Percentiles rank a stretch among this genome's conserved stretches.
These are phyloP conservation scores for Parasteatoda tepidariorum DNA, from an alignment of 1,140 invertebrate species.

Conservation along the genomic window DNA sequence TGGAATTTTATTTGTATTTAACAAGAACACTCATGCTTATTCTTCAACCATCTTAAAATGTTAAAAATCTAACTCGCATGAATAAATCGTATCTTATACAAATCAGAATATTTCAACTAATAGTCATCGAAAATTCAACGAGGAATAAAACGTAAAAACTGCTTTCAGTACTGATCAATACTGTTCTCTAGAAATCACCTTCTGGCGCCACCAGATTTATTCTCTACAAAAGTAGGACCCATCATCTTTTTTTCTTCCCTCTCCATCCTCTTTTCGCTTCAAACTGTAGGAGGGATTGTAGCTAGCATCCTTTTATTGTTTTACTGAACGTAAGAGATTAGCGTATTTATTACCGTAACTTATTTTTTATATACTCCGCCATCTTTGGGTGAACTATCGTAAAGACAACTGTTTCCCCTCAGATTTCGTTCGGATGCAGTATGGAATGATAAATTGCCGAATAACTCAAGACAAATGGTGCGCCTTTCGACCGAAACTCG, in stretches of 20 bases:
- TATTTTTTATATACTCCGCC: conserved; percentile 49
- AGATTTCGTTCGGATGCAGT: conserved; percentile 47
- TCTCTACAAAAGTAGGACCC: conserved; percentile 34
- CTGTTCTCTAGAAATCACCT: conserved; percentile 48
- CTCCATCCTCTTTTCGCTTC: background rate
- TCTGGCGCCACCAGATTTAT: conserved; percentile 57
- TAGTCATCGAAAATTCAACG: background rate
- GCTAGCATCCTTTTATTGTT: conserved; percentile 52
- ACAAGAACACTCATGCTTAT: too few species aligned
- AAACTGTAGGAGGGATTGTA: conserved; percentile 31
- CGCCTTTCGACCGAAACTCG: conserved; percentile 43
- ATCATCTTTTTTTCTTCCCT: conserved; percentile 22
- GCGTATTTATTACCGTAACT: conserved; percentile 58
- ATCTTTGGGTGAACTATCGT: conserved; percentile 29
- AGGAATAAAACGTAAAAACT: background rate
- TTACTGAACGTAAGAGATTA: conserved; percentile 57
- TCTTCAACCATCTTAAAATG: too few species aligned
- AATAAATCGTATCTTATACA: too few species aligned
- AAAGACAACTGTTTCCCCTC: conserved; percentile 53
- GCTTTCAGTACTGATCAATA: conserved; percentile 38
- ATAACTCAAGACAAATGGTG: conserved; percentile 60
- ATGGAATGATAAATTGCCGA: conserved; percentile 52
- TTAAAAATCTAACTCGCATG: too few species aligned
- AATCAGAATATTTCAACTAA: background rate
- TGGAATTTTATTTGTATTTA: too few species aligned